phyloP scores from a whole-genome alignment of 2,888 invertebrate species.

The Plusia festucae region DNA sequence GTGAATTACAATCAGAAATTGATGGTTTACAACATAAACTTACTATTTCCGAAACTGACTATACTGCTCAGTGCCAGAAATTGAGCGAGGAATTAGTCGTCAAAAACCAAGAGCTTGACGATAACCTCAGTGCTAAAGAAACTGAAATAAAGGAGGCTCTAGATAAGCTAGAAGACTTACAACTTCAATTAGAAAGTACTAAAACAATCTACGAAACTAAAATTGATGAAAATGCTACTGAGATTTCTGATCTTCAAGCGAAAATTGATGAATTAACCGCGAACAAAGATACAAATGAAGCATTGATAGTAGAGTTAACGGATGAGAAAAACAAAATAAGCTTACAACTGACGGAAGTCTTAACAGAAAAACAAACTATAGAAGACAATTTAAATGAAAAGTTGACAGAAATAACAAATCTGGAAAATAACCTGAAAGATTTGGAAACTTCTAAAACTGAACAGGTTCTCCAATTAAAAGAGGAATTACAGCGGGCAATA shows the following conservation, averaged over 20 bases:
- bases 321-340: slow-evolving; percentile 56
- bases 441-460: slow-evolving; percentile 60
- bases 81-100: slow-evolving; percentile 65
- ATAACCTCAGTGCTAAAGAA: slow-evolving; percentile 68
- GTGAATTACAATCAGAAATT: slow-evolving; percentile 72
- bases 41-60: slow-evolving; percentile 65
- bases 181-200: slow-evolving; percentile 63
- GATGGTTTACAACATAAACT: slow-evolving; percentile 70
- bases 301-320: slow-evolving; percentile 48
- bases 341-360: slow-evolving; percentile 52
- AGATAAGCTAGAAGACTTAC: slow-evolving; percentile 63
- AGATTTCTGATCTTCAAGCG: slow-evolving; percentile 62
- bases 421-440: slow-evolving; percentile 60
- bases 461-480: slow-evolving; percentile 61
- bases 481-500: slow-evolving; percentile 51
- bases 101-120: slow-evolving; percentile 68
- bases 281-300: slow-evolving; percentile 53
- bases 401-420: slow-evolving; percentile 53
- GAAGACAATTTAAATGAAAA: slow-evolving; percentile 56
- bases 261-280: slow-evolving; percentile 62
- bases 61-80: slow-evolving; percentile 62
- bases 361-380: slow-evolving; percentile 50
- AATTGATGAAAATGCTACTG: slow-evolving; percentile 57
- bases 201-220: slow-evolving; percentile 61
- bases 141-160: slow-evolving; percentile 68